Conservation (phyloP, 1,140 invertebrate genomes). For the Campodea augens region DNA sequence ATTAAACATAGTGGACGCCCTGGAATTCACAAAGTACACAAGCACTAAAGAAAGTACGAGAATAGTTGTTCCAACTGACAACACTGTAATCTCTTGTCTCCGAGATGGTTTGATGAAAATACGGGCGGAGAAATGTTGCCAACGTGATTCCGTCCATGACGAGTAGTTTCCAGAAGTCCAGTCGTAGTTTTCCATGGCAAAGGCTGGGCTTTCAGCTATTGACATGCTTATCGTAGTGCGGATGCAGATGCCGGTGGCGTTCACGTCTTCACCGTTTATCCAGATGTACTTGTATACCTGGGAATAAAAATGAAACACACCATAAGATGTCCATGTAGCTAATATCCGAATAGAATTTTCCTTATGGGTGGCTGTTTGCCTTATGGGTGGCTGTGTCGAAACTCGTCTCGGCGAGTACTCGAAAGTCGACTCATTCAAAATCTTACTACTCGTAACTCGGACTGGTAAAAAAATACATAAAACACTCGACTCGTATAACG, state of each 20-base stretch:
- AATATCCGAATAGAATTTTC: no score
- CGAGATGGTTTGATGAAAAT: constrained; percentile 62
- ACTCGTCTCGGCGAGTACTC: no score
- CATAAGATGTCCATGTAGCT: no score
- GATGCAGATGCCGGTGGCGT: constrained; percentile 47
- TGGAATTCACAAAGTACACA: constrained; percentile 45
- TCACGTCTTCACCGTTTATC: constrained; percentile 24
- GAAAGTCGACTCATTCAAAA: no score
- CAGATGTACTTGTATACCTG: constrained; percentile 28
- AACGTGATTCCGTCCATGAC: constrained; percentile 82
- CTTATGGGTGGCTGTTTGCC: no score
- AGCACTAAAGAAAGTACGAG: constrained; percentile 41
- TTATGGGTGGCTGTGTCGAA: no score
- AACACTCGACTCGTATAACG: no score
- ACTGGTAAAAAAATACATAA: no score
- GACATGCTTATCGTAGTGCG: constrained; percentile 51
- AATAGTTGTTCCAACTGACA: constrained; percentile 38
- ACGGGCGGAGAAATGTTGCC: constrained; percentile 47
- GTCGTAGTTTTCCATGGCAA: constrained; percentile 51
- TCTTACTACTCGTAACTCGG: no score
- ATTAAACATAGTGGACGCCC: constrained; percentile 40
- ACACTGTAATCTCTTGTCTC: constrained; percentile 40
- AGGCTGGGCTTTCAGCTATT: constrained; percentile 57
- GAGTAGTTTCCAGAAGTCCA: constrained; percentile 58
- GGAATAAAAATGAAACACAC: no score